Percentiles rank a stretch among this genome's conserved stretches.
Conservation (phyloP, 2,113 vertebrate genomes). For the Puma concolor region DNA sequence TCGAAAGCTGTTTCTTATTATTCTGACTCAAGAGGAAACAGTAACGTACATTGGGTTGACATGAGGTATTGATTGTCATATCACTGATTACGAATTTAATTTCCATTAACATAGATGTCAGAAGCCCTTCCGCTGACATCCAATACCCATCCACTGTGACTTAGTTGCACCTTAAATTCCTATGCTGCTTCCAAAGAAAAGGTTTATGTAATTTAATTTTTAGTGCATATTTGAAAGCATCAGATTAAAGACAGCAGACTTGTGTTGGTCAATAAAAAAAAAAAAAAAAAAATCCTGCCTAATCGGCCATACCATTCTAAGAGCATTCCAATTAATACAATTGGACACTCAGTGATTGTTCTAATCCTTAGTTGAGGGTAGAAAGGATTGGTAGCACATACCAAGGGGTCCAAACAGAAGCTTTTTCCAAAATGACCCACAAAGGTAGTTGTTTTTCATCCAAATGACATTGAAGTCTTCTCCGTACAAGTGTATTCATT, state of each 20-base stretch:
- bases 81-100: constrained; percentile 71
- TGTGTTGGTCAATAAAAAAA: background rate
- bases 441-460: background rate
- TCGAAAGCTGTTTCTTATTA: constrained; percentile 66
- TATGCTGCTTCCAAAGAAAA: constrained; percentile 68
- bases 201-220: constrained; percentile 78
- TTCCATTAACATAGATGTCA: constrained; percentile 35
- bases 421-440: background rate
- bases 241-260: constrained; percentile 61
- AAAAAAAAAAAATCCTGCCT: background rate
- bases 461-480: background rate
- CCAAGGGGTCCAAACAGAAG: background rate
- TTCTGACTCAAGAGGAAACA: constrained; percentile 18
- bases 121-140: constrained; percentile 60
- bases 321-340: background rate
- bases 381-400: background rate
- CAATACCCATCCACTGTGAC: constrained; percentile 65
- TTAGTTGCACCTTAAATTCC: constrained; percentile 78
- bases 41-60: background rate
- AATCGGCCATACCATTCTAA: background rate
- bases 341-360: background rate
- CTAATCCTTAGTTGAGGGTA: background rate
- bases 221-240: constrained; percentile 66
- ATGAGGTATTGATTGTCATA: constrained; percentile 61
- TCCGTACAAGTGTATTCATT: background rate